Base-by-base conservation (phyloP, 2,888 invertebrate species). In the Rutpela maculata region DNA sequence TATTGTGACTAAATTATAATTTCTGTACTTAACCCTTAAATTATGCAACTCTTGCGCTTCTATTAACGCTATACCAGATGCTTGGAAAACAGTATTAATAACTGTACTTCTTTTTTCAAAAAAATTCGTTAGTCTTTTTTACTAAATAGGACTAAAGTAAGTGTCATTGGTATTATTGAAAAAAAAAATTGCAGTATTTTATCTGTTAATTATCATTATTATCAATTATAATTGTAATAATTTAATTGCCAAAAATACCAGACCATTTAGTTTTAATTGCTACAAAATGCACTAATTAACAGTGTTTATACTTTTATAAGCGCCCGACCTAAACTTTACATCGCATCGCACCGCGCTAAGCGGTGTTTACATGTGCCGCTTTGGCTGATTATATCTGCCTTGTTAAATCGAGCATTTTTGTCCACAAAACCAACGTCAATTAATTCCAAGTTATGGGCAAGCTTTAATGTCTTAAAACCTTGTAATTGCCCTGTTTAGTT, bases 401-500 rank as follows among this genome's bases (percentile, higher is more conserved):
- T 86, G 86, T 86, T 85, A 85, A 85, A 87, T 85, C 84, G 85
- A 83, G 87, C 87, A 87, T 87, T 88, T 88, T 86, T 86, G 84
- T 83, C 80, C 83, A 82, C 85, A 84, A 81, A 83, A 85, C 84
- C 85, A 84, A 86, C 84, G 86, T 87, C 87, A 87, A 88, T 88
- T 87, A 87, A 87, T 86, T 86, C 84, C 84, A 84, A 87, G 87
- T 87, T 87, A 87, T 86, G 86, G 85, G 76, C 80, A 70, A 71
- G 68, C 79, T 59, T 76, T 78, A 81, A 81, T 78, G 80, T 71
- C 79, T 82, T 82, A 81, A 80, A 83, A 80, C 75, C 80, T 78
- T 83, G 83, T 84, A 82, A 82, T 83, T 82, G 83, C 82, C 79
- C 77, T 75, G 69, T 70, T 80, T 75, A 66, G 67, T 55, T 77